Evolutionary conservation across 1,140 invertebrate species (phyloP), one percentile per base, ranked within the genome.

Genomic region (Bombus consobrinus): DNA sequence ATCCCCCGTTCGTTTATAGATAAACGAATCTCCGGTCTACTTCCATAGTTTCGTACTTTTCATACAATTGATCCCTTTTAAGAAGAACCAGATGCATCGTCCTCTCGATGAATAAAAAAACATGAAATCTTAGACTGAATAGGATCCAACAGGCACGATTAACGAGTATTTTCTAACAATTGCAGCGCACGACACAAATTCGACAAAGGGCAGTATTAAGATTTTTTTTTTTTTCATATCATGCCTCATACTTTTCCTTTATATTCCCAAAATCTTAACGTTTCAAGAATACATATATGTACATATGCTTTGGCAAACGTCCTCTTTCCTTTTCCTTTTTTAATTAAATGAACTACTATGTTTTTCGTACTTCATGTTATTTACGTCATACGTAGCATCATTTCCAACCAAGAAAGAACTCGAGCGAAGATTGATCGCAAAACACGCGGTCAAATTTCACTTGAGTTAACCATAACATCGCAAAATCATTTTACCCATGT

Each of bases 271-370:
- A 69, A 69, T 57, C n/a, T 53, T 68, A 77, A 77, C 10, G 28
- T 32, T 68, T 68, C 81, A 77, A 76, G 74, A 68, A 83, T 78
- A 78, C 43, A 83, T 57, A 41, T 85, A 83, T 80, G 39, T 80
- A 86, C 47, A 74, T 86, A 81, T 75, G 74, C 85, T 80, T 85
- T 80, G 75, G 78, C 81, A 86, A 86, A 83, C 66, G 47, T 83
- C 72, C 73, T 62, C 47, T 34, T 66, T 86, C 47, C n/a, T 66
- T 86, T 81, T 39, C 47, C 10, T 68, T 47, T 57, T 62, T 79
- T 37, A 81, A 8, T 68, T 32, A 71, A n/a, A 83, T 22, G 13
- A 64, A 77, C 22, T 43, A 80, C 39, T 57, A 37, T 59, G 41
- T 47, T 80, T 59, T 28, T 81, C 69, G 8, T 57, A 15, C 53